phyloP scores from a whole-genome alignment of 2,113 vertebrate genomes.

The Phylloscopus trochiloides region DNA sequence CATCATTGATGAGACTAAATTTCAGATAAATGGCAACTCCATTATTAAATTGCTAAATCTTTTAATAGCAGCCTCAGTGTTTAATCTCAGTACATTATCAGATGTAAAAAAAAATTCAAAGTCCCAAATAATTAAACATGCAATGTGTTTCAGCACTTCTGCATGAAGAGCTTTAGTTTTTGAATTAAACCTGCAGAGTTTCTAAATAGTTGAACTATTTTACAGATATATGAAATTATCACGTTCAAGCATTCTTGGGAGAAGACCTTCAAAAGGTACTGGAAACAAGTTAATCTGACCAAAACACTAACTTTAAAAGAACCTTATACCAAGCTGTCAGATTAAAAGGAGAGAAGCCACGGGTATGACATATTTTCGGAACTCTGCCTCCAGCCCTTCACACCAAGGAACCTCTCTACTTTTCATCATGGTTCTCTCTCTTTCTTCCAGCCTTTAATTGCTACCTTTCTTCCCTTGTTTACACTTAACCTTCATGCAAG shows the following conservation, averaged over 20 bases:
- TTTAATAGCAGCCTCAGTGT: background rate
- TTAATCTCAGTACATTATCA: slow-evolving; percentile 1
- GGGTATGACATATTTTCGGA: background rate
- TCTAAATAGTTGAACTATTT: background rate
- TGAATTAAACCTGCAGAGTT: background rate
- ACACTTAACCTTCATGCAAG: accelerated
- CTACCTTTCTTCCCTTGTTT: background rate
- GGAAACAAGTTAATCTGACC: background rate
- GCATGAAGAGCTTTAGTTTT: background rate
- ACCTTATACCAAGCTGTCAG: background rate
- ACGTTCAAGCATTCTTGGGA: background rate
- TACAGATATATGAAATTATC: background rate
- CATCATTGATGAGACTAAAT: background rate
- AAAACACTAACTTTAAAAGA: background rate
- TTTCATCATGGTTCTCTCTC: background rate
- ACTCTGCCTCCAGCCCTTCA: background rate
- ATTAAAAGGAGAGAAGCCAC: background rate
- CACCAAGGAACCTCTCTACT: background rate
- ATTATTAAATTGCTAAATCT: slow-evolving; percentile 1
- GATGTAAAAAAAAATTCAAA: background rate
- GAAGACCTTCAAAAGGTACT: background rate
- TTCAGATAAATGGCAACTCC: background rate
- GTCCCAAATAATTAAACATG: background rate
- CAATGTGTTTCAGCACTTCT: background rate
- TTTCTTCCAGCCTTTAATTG: background rate